Conservation (phyloP, 2,113 vertebrate genomes). For the Callithrix jacchus region DNA sequence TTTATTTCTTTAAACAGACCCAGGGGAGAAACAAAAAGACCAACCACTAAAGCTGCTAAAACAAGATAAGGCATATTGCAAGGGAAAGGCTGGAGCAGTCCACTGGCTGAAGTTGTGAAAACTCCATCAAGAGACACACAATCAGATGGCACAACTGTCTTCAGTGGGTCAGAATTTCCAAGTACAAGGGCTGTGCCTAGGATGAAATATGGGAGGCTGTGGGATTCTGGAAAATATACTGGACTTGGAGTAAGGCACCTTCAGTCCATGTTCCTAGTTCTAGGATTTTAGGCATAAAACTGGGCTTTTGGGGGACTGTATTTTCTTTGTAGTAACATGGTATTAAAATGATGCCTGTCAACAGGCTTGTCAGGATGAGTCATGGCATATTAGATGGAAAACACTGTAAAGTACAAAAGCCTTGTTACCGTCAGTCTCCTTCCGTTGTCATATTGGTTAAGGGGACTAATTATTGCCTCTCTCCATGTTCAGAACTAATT, state of each 20-base stretch:
- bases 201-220: background rate
- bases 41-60: conserved; percentile 4
- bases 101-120: background rate
- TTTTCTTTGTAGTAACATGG: background rate
- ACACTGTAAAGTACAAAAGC: background rate
- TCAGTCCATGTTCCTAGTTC: background rate
- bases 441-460: background rate
- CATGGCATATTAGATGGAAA: background rate
- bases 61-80: background rate
- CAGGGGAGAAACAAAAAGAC: background rate
- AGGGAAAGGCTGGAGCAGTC: background rate
- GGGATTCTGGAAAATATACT: background rate
- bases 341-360: background rate
- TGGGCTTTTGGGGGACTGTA: background rate
- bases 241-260: background rate
- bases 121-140: background rate
- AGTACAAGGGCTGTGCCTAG: background rate
- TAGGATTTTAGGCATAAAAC: background rate
- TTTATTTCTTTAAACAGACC: conserved; percentile 12
- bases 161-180: background rate
- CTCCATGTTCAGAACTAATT: background rate
- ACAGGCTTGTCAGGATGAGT: background rate
- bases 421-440: background rate
- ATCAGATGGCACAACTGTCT: background rate
- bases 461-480: background rate